These are phyloP conservation scores for Salmo trutta DNA, from an alignment of 2,797 vertebrate genomes.

Conservation along the genomic window DNA sequence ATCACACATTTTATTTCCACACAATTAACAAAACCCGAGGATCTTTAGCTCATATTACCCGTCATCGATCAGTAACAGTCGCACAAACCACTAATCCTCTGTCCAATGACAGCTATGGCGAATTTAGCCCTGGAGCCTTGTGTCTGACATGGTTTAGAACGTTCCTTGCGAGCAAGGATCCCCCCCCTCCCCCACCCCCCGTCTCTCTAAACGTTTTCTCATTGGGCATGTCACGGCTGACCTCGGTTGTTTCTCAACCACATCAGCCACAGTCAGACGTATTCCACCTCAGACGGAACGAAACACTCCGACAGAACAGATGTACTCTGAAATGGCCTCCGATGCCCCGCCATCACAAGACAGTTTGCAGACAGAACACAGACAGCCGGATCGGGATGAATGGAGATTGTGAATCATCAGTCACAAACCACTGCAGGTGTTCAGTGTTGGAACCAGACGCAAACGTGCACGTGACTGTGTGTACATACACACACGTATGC, in stretches of 20 bases:
- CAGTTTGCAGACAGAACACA: constrained; percentile 32
- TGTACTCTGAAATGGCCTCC: constrained; percentile 59
- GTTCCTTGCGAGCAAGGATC: constrained; percentile 48
- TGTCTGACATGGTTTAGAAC: constrained; percentile 35
- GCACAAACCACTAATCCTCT: background rate
- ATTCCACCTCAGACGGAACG: constrained; percentile 52
- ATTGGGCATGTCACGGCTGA: constrained; percentile 44
- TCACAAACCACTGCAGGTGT: constrained; percentile 24
- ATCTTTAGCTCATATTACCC: no score
- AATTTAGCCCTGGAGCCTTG: background rate
- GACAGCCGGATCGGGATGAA: background rate
- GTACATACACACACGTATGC: background rate
- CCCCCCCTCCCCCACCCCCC: constrained; percentile 44
- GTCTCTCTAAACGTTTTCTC: constrained; percentile 57
- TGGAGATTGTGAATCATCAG: background rate
- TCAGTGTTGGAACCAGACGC: background rate
- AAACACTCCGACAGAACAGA: constrained; percentile 45
- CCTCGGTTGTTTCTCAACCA: constrained; percentile 63
- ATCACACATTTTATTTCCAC: background rate
- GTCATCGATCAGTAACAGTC: background rate
- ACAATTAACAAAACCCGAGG: background rate
- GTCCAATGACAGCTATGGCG: background rate
- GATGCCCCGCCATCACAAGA: constrained; percentile 8
- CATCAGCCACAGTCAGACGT: constrained; percentile 45
- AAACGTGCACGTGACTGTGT: constrained; percentile 21